phyloP scores from a whole-genome alignment of 2,888 invertebrate species.

The Cheilosia soror region DNA sequence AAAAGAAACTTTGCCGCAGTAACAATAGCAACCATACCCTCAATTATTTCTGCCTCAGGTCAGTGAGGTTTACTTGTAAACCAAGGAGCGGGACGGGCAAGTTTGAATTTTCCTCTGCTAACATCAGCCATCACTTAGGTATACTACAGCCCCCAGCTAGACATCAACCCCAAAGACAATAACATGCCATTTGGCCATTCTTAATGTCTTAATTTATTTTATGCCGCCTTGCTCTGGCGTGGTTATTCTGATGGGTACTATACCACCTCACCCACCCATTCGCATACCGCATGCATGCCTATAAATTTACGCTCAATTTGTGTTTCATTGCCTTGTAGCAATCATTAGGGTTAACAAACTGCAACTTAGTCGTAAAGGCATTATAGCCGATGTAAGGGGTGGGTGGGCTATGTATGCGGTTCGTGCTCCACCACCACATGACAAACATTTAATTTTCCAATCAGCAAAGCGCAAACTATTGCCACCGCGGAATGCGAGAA shows the following conservation, averaged over 20 bases:
- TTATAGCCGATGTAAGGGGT: background rate
- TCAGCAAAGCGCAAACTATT: slow-evolving; percentile 58
- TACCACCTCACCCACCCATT: background rate
- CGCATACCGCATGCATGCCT: slow-evolving; percentile 37
- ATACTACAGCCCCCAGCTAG: background rate
- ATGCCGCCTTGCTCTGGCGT: slow-evolving; percentile 46
- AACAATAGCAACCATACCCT: slow-evolving; percentile 51
- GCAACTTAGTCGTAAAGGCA: slow-evolving; percentile 62
- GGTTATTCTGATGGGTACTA: slow-evolving; percentile 40
- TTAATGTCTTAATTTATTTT: slow-evolving; percentile 75
- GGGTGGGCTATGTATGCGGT: no score
- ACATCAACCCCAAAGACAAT: slow-evolving; percentile 58
- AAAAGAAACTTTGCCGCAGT: background rate
- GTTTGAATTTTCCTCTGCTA: no score
- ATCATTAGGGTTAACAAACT: slow-evolving; percentile 74
- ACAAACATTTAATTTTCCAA: slow-evolving; percentile 73
- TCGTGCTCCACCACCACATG: slow-evolving; percentile 3
- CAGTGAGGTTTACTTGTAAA: slow-evolving; percentile 9
- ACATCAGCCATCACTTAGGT: slow-evolving; percentile 3
- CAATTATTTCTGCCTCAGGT: slow-evolving; percentile 46
- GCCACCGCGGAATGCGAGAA: slow-evolving; percentile 61
- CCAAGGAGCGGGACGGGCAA: no score
- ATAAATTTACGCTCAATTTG: slow-evolving; percentile 75
- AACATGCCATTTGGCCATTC: slow-evolving; percentile 74
- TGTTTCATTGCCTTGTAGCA: slow-evolving; percentile 72